These are phyloP conservation scores for Cerastoderma edule DNA, from an alignment of 2,888 invertebrate species.

Conservation along the genomic window DNA sequence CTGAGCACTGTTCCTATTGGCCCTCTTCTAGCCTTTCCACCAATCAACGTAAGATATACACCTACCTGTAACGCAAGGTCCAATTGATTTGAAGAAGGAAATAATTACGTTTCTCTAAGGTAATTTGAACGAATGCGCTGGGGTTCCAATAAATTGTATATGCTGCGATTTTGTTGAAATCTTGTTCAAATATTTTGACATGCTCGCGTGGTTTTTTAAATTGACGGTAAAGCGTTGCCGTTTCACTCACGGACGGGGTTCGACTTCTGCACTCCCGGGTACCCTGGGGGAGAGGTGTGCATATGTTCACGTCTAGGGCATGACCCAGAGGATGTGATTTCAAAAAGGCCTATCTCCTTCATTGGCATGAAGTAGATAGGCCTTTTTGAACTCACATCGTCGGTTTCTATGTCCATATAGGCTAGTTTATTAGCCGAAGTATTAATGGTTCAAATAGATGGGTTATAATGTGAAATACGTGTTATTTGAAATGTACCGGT, in stretches of 20 bases:
- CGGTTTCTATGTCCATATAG: too few species aligned
- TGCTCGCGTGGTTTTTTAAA: slow-evolving; percentile 57
- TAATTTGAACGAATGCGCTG: slow-evolving; percentile 46
- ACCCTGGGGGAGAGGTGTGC: neutral
- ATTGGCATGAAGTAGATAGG: too few species aligned
- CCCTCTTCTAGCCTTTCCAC: slow-evolving; percentile 22
- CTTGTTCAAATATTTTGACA: slow-evolving; percentile 61
- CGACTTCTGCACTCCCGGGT: slow-evolving; percentile 18
- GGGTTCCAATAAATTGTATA: slow-evolving; percentile 53
- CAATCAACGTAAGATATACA: slow-evolving; percentile 51
- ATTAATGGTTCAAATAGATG: too few species aligned
- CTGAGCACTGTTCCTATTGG: slow-evolving; percentile 28
- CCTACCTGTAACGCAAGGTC: slow-evolving; percentile 33
- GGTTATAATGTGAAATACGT: too few species aligned
- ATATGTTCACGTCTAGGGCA: too few species aligned
- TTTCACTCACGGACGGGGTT: slow-evolving; percentile 46
- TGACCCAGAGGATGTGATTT: too few species aligned
- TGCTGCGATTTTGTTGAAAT: slow-evolving; percentile 49
- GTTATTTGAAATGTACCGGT: too few species aligned
- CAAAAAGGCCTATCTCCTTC: too few species aligned
- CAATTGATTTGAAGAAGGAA: slow-evolving; percentile 16
- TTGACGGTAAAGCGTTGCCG: slow-evolving; percentile 53
- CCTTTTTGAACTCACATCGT: too few species aligned
- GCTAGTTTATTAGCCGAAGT: too few species aligned
- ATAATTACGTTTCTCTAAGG: slow-evolving; percentile 46